Conservation (phyloP, 2,888 invertebrate genomes). For the Nomada hirtipes region DNA sequence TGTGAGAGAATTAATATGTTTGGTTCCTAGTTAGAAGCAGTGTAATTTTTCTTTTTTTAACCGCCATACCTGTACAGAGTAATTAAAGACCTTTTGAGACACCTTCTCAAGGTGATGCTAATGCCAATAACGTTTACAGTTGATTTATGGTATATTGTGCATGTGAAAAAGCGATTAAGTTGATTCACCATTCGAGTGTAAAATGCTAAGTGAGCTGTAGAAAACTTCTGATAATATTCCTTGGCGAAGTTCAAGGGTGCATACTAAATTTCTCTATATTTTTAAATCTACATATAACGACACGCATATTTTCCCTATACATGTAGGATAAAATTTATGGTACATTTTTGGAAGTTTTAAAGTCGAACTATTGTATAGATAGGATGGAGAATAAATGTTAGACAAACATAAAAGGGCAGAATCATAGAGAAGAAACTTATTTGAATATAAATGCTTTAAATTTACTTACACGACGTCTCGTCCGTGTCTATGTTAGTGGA, state of each 20-base stretch:
- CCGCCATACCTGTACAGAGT: too few species aligned
- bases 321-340: not conserved
- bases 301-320: not conserved
- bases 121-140: not conserved
- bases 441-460: slow-evolving; percentile 4
- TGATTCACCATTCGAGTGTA: not conserved
- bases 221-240: slow-evolving; percentile 13
- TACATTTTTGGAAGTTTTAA: not conserved
- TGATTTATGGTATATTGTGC: not conserved
- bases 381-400: not conserved
- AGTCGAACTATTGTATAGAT: not conserved
- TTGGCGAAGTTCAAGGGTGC: not conserved
- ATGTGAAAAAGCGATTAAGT: not conserved
- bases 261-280: not conserved
- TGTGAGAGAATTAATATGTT: too few species aligned
- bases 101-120: not conserved
- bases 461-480: slow-evolving; percentile 63
- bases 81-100: too few species aligned
- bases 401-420: not conserved
- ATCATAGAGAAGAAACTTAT: not conserved
- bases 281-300: not conserved
- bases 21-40: too few species aligned
- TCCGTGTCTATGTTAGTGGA: slow-evolving; percentile 59
- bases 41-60: too few species aligned
- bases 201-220: slow-evolving; percentile 7